A percentile compares a stretch with the other conserved stretches of the same genome.
Evolutionary conservation across 2,797 vertebrate species (phyloP).

Genomic region (Sebastes paucispinis): DNA sequence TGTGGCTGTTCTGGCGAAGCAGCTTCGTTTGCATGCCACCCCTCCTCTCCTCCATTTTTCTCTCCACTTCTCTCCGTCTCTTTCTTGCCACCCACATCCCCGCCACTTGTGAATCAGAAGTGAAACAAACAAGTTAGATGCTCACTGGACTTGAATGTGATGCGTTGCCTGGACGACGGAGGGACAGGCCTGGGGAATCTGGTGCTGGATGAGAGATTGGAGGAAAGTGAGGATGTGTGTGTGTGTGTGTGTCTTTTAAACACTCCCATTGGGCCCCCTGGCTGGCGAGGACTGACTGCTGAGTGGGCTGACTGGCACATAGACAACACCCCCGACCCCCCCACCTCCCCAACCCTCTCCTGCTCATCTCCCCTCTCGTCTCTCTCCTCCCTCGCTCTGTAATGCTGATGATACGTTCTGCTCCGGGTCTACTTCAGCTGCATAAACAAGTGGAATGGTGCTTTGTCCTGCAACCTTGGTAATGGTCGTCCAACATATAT

Average conservation of each 20-base stretch:
- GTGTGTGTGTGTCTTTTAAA: slow-evolving; percentile 43
- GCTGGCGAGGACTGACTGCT: slow-evolving; percentile 65
- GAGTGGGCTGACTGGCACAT: slow-evolving; percentile 69
- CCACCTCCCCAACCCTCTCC: slow-evolving; percentile 3
- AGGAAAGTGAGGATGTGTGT: slow-evolving; percentile 45
- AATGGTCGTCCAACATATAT: slow-evolving; percentile 9
- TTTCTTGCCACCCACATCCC: slow-evolving; percentile 9
- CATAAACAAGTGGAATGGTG: slow-evolving; percentile 52
- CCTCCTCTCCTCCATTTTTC: neutral
- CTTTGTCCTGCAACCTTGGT: slow-evolving; percentile 53
- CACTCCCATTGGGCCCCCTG: slow-evolving; percentile 49
- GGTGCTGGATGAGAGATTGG: slow-evolving; percentile 44
- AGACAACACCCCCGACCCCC: slow-evolving; percentile 16
- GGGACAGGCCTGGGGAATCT: slow-evolving; percentile 53
- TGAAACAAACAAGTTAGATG: slow-evolving; percentile 63
- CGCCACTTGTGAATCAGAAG: slow-evolving; percentile 48
- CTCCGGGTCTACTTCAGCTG: slow-evolving; percentile 54
- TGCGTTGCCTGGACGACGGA: slow-evolving; percentile 61
- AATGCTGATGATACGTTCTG: slow-evolving; percentile 44
- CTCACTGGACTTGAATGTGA: slow-evolving; percentile 57
- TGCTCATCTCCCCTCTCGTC: slow-evolving; percentile 28
- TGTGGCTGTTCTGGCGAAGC: slow-evolving; percentile 10
- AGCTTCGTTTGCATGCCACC: slow-evolving; percentile 49
- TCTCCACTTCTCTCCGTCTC: neutral
- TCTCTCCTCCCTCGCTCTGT: slow-evolving; percentile 28